Conservation (phyloP, 37 sponge, comb jelly and placozoan species). For the Spongilla lacustris region DNA sequence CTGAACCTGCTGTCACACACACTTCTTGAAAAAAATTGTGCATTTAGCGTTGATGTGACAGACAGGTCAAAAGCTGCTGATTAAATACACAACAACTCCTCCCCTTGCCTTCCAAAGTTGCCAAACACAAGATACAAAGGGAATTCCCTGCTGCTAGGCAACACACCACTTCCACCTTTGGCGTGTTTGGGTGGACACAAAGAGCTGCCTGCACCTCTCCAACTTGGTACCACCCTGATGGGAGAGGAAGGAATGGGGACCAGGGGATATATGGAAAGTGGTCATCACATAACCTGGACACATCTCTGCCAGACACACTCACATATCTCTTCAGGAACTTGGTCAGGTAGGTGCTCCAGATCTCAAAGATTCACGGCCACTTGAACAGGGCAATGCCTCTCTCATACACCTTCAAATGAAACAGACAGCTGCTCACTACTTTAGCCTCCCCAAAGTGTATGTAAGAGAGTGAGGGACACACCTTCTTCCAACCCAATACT, state of each 20-base stretch:
- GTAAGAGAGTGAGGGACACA: no score
- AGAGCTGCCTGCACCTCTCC: constrained; percentile 95
- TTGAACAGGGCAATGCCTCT: constrained; percentile 93
- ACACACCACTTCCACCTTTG: no score
- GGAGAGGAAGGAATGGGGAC: neutral
- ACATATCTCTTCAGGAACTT: constrained; percentile 96
- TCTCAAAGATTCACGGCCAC: constrained; percentile 96
- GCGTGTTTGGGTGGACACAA: constrained; percentile 95
- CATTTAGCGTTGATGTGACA: no score
- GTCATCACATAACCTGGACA: no score
- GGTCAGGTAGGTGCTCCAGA: constrained; percentile 97
- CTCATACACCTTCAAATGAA: constrained; percentile 82
- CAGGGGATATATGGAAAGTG: neutral
- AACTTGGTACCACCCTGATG: constrained; percentile 92
- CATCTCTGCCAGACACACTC: constrained; percentile 31
- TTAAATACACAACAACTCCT: no score
- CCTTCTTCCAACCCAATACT: neutral
- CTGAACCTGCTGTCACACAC: constrained; percentile 95
- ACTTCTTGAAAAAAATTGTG: no score
- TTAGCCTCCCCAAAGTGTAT: no score
- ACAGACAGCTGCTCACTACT: neutral
- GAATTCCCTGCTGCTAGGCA: no score
- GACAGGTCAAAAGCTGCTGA: no score
- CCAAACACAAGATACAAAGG: constrained; percentile 30
- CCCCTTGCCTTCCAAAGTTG: no score